Conservation (phyloP, 2,113 vertebrate genomes). For the Nyctibius bracteatus region DNA sequence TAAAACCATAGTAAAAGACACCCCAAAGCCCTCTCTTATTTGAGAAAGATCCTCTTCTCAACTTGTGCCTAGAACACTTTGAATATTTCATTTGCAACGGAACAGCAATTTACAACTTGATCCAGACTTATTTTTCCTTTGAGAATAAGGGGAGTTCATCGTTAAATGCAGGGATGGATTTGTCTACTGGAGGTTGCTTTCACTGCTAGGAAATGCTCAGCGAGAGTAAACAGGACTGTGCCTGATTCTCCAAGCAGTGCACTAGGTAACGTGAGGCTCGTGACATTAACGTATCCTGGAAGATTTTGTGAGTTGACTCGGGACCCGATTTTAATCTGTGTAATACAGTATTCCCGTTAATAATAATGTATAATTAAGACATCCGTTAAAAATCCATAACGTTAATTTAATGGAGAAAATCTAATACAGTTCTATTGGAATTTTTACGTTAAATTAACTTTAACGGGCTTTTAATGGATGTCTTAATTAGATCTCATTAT, state of each 20-base stretch:
- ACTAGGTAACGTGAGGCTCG: constrained; percentile 27
- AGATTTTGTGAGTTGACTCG: constrained; percentile 70
- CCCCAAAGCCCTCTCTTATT: constrained; percentile 30
- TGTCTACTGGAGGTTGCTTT: constrained; percentile 56
- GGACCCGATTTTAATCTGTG: constrained; percentile 78
- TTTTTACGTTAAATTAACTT: constrained; percentile 90
- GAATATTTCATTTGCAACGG: constrained; percentile 52
- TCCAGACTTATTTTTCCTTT: constrained; percentile 61
- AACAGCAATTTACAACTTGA: constrained; percentile 51
- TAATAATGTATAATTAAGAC: constrained; percentile 86
- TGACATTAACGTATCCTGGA: constrained; percentile 60
- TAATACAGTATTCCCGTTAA: constrained; percentile 83
- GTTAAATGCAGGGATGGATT: constrained; percentile 61
- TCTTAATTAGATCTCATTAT: constrained; percentile 89
- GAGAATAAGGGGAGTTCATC: constrained; percentile 56
- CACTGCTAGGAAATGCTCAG: neutral
- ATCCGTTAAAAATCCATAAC: constrained; percentile 89
- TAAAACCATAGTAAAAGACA: constrained; percentile 16
- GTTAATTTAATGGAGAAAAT: constrained; percentile 88
- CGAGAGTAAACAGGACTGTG: neutral
- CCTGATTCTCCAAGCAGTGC: constrained; percentile 45
- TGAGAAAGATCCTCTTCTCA: constrained; percentile 38
- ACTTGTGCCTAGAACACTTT: constrained; percentile 12
- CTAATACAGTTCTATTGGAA: constrained; percentile 87
- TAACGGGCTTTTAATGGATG: constrained; percentile 88